Conservation (phyloP, 1,140 invertebrate genomes). For the Uloborus diversus region DNA sequence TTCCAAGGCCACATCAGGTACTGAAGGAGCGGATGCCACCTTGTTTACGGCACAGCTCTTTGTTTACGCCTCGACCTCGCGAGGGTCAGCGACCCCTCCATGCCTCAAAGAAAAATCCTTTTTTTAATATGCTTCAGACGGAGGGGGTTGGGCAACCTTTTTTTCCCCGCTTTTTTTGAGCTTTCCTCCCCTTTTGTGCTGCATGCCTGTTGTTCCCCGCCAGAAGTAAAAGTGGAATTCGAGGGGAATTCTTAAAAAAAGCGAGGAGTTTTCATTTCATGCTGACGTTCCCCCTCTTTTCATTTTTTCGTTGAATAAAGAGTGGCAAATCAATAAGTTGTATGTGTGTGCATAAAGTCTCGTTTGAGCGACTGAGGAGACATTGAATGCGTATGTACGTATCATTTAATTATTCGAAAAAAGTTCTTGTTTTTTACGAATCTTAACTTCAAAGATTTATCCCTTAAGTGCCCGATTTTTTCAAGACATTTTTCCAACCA, state of each 20-base stretch:
- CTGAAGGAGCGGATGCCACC: conserved; percentile 27
- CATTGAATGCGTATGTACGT: no score
- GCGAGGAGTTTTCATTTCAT: conserved; percentile 19
- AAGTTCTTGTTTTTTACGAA: no score
- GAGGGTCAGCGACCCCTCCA: conserved; percentile 46
- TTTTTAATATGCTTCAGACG: conserved; percentile 28
- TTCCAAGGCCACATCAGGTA: conserved; percentile 35
- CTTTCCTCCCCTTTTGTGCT: background rate
- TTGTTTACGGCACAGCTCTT: conserved; percentile 41
- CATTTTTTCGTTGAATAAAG: background rate
- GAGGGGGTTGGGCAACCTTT: conserved; percentile 35
- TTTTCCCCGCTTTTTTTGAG: background rate
- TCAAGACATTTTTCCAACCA: no score
- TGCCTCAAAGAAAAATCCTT: conserved; percentile 33
- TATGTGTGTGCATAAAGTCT: no score
- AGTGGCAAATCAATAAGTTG: conserved; percentile 50
- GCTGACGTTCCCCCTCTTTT: background rate
- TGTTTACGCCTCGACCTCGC: conserved; percentile 44
- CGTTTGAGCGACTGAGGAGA: no score
- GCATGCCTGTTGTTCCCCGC: conserved; percentile 16
- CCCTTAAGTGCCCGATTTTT: no score
- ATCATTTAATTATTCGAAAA: no score
- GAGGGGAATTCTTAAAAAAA: conserved; percentile 32
- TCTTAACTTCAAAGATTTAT: no score
- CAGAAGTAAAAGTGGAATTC: conserved; percentile 53